Evolutionary conservation across 2,888 invertebrate species (phyloP).

Genomic region (Noctua janthina): DNA sequence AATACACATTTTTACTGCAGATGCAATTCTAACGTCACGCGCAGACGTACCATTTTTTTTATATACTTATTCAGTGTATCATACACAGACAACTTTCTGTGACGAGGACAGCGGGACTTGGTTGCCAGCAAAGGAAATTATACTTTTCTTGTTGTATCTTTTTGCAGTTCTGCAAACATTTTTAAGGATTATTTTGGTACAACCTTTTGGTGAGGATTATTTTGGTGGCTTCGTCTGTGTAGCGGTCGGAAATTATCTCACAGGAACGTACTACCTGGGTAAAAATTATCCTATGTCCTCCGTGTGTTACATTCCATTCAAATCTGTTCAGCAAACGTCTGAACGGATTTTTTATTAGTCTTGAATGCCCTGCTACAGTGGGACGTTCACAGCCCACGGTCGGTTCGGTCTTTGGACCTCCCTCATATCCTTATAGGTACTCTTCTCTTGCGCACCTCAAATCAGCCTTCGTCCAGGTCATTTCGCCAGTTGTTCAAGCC

Average conservation of each 20-base stretch:
- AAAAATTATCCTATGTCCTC: background rate
- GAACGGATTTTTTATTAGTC: too few relatives aligned
- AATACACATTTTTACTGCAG: conserved; percentile 74
- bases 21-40: conserved; percentile 74
- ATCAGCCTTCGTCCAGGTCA: background rate
- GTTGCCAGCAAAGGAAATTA: conserved; percentile 46
- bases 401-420: background rate
- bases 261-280: background rate
- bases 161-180: background rate
- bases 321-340: background rate
- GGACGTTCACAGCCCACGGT: background rate
- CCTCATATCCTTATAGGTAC: background rate
- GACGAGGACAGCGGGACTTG: conserved; percentile 20
- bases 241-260: background rate
- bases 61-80: conserved; percentile 43
- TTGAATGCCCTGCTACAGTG: background rate
- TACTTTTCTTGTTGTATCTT: conserved; percentile 30
- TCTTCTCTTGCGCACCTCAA: background rate
- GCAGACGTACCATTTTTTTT: conserved; percentile 71
- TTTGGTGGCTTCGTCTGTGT: background rate
- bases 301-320: background rate
- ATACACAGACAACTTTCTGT: conserved; percentile 50
- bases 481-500: background rate
- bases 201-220: background rate
- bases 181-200: background rate